Evolutionary conservation across 1,140 invertebrate genomes (phyloP).

Genomic region (Cepaea nemoralis): DNA sequence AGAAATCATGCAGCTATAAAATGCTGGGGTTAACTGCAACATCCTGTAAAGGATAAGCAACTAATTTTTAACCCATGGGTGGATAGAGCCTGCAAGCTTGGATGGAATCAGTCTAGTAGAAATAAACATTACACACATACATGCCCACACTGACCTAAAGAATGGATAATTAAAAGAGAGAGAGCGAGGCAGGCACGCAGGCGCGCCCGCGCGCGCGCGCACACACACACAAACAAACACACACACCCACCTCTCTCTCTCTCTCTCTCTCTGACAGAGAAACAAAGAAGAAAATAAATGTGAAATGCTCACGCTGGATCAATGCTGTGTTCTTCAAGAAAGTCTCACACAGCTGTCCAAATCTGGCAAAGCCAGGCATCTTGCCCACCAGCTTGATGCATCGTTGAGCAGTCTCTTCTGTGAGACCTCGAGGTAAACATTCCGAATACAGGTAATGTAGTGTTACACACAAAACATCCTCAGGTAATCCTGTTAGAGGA

Average conservation of each 20-base stretch:
- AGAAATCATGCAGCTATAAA: no score
- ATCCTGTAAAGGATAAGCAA: no score
- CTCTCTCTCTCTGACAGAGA: background rate
- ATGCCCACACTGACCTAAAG: no score
- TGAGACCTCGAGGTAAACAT: conserved; percentile 75
- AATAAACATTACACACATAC: no score
- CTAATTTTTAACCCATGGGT: no score
- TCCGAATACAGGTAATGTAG: conserved; percentile 79
- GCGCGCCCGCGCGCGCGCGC: background rate
- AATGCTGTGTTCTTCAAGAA: conserved; percentile 78
- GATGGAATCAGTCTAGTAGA: no score
- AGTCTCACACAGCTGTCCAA: conserved; percentile 75
- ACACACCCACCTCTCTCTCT: no score
- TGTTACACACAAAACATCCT: conserved; percentile 76
- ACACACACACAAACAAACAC: no score
- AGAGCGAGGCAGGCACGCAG: no score
- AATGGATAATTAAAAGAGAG: no score
- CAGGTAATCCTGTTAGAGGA: conserved; percentile 74
- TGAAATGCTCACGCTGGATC: conserved; percentile 76
- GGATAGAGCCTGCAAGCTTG: no score
- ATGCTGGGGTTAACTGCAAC: no score
- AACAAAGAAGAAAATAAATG: conserved; percentile 9
- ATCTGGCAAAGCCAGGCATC: conserved; percentile 74
- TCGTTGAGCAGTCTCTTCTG: conserved; percentile 75
- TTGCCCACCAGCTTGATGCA: conserved; percentile 74